A percentile compares a stretch with the other conserved stretches of the same genome.
These are phyloP conservation scores for Caenorhabditis briggsae DNA, from an alignment of 1,140 invertebrate species.

Conservation along the genomic window DNA sequence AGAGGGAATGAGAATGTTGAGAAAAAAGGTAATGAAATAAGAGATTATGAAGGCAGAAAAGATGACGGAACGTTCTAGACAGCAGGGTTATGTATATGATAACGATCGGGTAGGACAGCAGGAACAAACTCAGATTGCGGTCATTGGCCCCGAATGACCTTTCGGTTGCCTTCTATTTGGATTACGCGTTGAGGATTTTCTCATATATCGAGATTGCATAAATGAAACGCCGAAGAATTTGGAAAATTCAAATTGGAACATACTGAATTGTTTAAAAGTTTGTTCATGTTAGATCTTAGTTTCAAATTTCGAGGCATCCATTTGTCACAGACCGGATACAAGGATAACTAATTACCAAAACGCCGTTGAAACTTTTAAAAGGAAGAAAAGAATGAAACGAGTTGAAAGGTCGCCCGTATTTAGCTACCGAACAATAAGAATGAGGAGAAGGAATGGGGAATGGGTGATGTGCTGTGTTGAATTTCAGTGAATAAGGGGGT, in stretches of 20 bases:
- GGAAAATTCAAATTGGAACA: neutral
- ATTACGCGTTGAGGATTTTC: slow-evolving; percentile 41
- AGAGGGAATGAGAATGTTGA: neutral
- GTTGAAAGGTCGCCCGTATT: neutral
- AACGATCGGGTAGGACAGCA: slow-evolving; percentile 2
- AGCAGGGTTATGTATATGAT: slow-evolving; percentile 49
- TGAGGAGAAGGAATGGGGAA: neutral
- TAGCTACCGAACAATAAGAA: slow-evolving; percentile 21
- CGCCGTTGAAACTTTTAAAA: neutral
- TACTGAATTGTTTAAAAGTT: neutral
- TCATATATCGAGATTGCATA: slow-evolving; percentile 20
- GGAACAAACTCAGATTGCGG: slow-evolving; percentile 53
- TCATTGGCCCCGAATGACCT: slow-evolving; percentile 48
- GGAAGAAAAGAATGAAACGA: neutral
- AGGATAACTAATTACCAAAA: slow-evolving; percentile 26
- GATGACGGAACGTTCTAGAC: slow-evolving; percentile 34
- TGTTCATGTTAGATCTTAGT: neutral
- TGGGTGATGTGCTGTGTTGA: neutral
- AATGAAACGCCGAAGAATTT: slow-evolving; percentile 15
- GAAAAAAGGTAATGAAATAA: neutral
- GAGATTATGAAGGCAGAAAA: no score
- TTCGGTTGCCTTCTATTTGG: slow-evolving; percentile 27
- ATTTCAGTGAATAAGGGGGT: slow-evolving; percentile 47
- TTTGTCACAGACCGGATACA: slow-evolving; percentile 17
- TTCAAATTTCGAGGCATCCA: neutral